A percentile compares a stretch with the other conserved stretches of the same genome.
These are phyloP conservation scores for Cataglyphis cursor DNA, from an alignment of 2,888 invertebrate genomes.

Conservation along the genomic window DNA sequence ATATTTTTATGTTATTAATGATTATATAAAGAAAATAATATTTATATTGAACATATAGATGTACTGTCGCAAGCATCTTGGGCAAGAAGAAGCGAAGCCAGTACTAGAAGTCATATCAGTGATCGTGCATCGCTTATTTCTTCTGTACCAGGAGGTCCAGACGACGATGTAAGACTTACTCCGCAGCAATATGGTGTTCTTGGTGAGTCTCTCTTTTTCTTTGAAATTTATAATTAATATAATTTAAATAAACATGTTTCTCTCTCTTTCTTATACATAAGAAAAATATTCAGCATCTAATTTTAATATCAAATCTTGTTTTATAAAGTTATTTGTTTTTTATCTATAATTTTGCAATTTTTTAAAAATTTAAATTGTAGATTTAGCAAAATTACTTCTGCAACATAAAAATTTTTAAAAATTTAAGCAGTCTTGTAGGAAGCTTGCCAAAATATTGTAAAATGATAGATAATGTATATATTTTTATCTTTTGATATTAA, in stretches of 20 bases:
- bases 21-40: neutral
- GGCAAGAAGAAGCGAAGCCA: constrained; percentile 85
- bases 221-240: neutral
- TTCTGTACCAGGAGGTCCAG: constrained; percentile 85
- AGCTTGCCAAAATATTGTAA: neutral
- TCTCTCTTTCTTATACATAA: neutral
- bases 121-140: constrained; percentile 85
- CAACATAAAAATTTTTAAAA: neutral
- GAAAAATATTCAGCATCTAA: neutral
- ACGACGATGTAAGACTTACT: constrained; percentile 90
- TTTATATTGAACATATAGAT: constrained; percentile 72
- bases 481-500: neutral
- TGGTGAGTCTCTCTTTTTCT: constrained; percentile 89
- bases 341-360: neutral
- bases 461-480: neutral
- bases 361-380: neutral
- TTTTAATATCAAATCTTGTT: neutral
- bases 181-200: constrained; percentile 96
- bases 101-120: constrained; percentile 84
- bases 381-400: neutral
- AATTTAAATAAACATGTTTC: neutral
- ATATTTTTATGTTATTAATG: neutral
- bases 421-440: neutral
- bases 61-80: constrained; percentile 84
- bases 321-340: neutral